Conservation (phyloP, 2,888 invertebrate genomes). For the Heteromyza rotundicornis region DNA sequence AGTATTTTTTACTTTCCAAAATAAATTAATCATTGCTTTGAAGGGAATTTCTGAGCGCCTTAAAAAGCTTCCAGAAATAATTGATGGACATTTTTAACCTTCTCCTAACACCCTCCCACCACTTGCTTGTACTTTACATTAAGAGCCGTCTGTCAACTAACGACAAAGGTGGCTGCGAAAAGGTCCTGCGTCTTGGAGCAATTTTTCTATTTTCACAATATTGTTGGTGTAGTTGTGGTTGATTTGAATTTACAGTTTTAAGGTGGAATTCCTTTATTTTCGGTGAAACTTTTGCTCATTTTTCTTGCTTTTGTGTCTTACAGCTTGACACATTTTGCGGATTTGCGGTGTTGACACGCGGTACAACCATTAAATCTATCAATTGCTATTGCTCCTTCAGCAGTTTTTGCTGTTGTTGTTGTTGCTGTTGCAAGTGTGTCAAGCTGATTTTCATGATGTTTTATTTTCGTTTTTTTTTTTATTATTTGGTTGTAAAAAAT, state of each 20-base stretch:
- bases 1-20: too few species aligned
- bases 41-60: too few species aligned
- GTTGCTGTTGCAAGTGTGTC: constrained; percentile 2
- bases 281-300: constrained; percentile 9
- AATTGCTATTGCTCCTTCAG: neutral
- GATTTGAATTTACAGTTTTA: neutral
- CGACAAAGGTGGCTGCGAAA: neutral
- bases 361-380: constrained; percentile 23
- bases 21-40: too few species aligned
- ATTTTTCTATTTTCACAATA: neutral
- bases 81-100: neutral
- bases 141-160: neutral
- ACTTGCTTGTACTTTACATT: neutral
- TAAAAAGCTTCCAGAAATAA: neutral
- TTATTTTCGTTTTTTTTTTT: neutral
- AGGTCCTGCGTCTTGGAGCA: neutral
- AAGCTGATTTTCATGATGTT: neutral
- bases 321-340: neutral
- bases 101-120: too few species aligned
- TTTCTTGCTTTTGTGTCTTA: constrained; percentile 13
- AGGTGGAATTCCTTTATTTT: too few species aligned
- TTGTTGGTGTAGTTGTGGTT: neutral
- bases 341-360: constrained; percentile 11
- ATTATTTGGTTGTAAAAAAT: neutral
- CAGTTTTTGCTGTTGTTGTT: too few species aligned